Evolutionary conservation across 2,797 vertebrate species (phyloP), one percentile per base, ranked within the genome.

Genomic region (Micropoecilia bifurca): DNA sequence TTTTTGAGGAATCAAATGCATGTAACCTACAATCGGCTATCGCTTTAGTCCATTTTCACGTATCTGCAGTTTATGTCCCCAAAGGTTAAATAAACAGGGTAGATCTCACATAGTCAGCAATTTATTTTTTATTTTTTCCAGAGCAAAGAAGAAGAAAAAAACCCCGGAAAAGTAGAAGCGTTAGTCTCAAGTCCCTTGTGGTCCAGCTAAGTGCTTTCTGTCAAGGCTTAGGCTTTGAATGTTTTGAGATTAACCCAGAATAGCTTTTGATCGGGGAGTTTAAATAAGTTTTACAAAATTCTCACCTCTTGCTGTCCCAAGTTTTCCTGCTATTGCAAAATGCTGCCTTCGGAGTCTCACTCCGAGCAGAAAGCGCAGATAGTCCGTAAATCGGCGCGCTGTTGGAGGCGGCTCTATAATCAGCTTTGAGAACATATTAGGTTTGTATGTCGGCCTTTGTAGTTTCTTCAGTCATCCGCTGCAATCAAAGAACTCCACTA

Each of bases 181-280:
- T 63, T 63, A 79, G 83, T 90, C 79, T 82, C 72, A 73, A 79
- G 81, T 89, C 83, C 39, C 77, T 81, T 53, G 80, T 78, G 84
- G 85, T 90, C 84, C 61, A 20, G n/a, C 75, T 84, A 84, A 91
- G 80, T 81, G 82, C 85, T 85, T 85, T 84, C 86, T 84, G 88
- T 86, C 88, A 71, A 69, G 68, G 72, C 69, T 85, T 88, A 85
- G 84, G 57, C 82, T 77, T 39, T 0, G 5, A 86, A 88, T 88
- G 83, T 88, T 87, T 88, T 66, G 22, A 86, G 83, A 89, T 93
- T 85, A 91, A 81, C 79, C 74, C n/a, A 2, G 8, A 73, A 80
- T 69, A 79, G 86, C 80, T 84, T 90, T 89, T 87, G 85, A 90
- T 90, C 82, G 57, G 68, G 30, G 72, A 89, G 63, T 89, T 86